phyloP scores from a whole-genome alignment of 2,113 vertebrate genomes.

The Forbesichthys papilliferus region DNA sequence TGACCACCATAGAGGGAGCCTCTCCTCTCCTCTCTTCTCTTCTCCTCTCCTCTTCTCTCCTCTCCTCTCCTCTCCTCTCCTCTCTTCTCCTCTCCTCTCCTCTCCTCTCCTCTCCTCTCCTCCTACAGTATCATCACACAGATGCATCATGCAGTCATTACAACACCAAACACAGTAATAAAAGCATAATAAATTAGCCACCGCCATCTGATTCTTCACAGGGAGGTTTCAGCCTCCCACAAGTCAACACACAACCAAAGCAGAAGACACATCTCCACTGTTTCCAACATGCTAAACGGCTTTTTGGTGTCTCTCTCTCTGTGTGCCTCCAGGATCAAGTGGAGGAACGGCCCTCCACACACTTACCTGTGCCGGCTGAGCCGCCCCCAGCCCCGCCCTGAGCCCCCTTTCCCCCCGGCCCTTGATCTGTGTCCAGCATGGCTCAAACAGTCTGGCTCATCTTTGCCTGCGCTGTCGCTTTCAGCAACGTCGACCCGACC shows the following conservation, averaged over 20 bases:
- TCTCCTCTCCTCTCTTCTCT: neutral
- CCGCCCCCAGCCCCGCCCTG: conserved; percentile 31
- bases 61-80: neutral
- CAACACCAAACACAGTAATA: conserved; percentile 31
- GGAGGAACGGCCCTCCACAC: conserved; percentile 51
- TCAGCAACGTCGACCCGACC: conserved; percentile 70
- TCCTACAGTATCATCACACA: neutral
- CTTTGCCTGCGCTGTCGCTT: conserved; percentile 64
- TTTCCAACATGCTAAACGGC: conserved; percentile 12
- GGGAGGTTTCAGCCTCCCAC: no score
- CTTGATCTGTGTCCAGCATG: conserved; percentile 63
- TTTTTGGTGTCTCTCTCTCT: conserved; percentile 22
- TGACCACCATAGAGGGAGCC: conserved; percentile 57
- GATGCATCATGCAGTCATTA: conserved; percentile 17
- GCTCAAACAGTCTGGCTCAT: conserved; percentile 72
- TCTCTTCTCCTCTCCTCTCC: conserved; percentile 9
- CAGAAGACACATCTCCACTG: no score
- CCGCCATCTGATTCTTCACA: no score
- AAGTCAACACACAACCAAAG: no score
- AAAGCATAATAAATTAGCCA: conserved; percentile 30
- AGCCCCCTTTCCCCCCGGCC: conserved; percentile 1
- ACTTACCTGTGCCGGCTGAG: conserved; percentile 59
- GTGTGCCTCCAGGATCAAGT: conserved; percentile 53
- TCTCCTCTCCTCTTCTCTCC: neutral
- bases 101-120: neutral